Evolutionary conservation across 2,888 invertebrate genomes (phyloP), one percentile per base, ranked within the genome.

Genomic region (Drosophila pegasa): DNA sequence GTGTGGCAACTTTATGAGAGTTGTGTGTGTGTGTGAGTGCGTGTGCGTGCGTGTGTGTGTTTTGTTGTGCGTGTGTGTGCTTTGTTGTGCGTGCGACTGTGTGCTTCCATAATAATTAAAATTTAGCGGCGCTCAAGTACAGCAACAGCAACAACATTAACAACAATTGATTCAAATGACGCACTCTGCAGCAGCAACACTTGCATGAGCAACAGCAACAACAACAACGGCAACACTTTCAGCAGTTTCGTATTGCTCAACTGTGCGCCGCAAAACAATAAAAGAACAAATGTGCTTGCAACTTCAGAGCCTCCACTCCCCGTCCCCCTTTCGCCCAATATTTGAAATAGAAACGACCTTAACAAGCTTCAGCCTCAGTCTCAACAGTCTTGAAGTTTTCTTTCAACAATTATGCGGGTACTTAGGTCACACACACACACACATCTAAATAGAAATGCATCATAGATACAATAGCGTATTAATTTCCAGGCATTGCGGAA

Each of bases 21-120:
- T 37, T 67, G 18, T 38, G 12, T 31, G 29, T 31, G 8, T 37
- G 6, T 20, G 29, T 35, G 52, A 29, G 60, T 41, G 45, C 33
- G 14, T 16, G 31, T 40, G 22, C 20, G 22, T 41, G 38, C 16
- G 45, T 40, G 22, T 27, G 22, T 41, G 38, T 20, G 45, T 18
- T 27, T 25, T 27, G 25, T 16, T 31, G 31, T 45, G 22, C 41
- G 40, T 22, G 41, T 8, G 22, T 22, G 22, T 25, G n/a, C n/a
- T n/a, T n/a, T n/a, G n/a, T n/a, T n/a, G n/a, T n/a, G n/a, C n/a
- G n/a, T n/a, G 31, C 9, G 10, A 2, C 14, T 69, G 51, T 43
- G 41, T 56, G 57, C 41, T 72, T 74, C 65, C 66, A 84, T 72
- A 71, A 80, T 83, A 79, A 89, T 82, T 75, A 81, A 80, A 89